Percentiles rank a stretch among this genome's conserved stretches.
Conservation (phyloP, 2,888 invertebrate genomes). For the Dioctria linearis region DNA sequence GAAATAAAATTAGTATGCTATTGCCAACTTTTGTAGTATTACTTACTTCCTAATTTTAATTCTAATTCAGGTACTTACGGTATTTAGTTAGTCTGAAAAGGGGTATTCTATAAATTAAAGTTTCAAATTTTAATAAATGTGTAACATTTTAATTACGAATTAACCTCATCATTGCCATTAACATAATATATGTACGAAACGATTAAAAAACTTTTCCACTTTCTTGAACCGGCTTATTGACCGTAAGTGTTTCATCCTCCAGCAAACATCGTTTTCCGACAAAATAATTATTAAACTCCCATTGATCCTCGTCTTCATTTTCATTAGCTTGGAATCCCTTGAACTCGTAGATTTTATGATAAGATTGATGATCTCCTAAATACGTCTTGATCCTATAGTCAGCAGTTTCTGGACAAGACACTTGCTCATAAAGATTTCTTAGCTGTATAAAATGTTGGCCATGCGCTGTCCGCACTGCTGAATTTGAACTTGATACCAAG, state of each 20-base stretch:
- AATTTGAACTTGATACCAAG: slow-evolving; percentile 63
- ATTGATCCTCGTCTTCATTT: slow-evolving; percentile 66
- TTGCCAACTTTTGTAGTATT: too few relatives aligned
- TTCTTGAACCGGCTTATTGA: slow-evolving; percentile 9
- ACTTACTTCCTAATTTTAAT: too few relatives aligned
- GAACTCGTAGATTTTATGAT: slow-evolving; percentile 61
- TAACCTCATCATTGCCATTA: neutral
- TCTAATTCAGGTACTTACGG: too few relatives aligned
- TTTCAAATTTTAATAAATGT: too few relatives aligned
- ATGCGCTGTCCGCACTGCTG: slow-evolving; percentile 63
- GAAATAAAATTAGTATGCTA: too few relatives aligned
- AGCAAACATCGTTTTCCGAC: slow-evolving; percentile 68
- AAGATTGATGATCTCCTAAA: slow-evolving; percentile 58
- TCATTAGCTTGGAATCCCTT: slow-evolving; percentile 58
- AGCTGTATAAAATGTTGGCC: slow-evolving; percentile 69
- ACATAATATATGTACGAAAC: neutral
- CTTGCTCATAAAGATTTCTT: slow-evolving; percentile 67
- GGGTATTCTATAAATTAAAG: too few relatives aligned
- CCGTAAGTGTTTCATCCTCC: slow-evolving; percentile 66
- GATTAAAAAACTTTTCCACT: slow-evolving; percentile 14
- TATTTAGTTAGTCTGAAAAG: too few relatives aligned
- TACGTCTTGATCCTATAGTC: slow-evolving; percentile 62
- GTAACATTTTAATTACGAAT: too few relatives aligned
- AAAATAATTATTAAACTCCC: slow-evolving; percentile 68
- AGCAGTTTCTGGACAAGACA: slow-evolving; percentile 64